A percentile compares a stretch with the other conserved stretches of the same genome.
Conservation (phyloP, 2,797 vertebrate genomes). For the Vultur gryphus region DNA sequence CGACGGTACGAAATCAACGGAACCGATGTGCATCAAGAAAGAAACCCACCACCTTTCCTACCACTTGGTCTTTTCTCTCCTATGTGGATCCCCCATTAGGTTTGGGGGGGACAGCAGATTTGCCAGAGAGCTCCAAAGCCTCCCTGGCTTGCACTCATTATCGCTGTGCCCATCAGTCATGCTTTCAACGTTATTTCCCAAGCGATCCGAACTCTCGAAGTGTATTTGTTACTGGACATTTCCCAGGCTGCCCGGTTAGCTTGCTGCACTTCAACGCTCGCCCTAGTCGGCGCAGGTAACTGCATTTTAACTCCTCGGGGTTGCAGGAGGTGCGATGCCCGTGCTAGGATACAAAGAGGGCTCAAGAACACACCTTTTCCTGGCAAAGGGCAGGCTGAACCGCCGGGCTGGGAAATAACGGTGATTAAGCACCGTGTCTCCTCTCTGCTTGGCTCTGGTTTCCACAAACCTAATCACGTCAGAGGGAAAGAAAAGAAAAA, state of each 20-base stretch:
- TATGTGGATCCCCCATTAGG: neutral
- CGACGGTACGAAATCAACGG: neutral
- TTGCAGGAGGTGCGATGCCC: neutral
- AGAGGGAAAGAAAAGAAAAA: slow-evolving; percentile 66
- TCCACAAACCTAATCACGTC: slow-evolving; percentile 64
- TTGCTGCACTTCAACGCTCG: fast-evolving
- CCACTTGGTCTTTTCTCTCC: neutral
- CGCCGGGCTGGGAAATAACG: slow-evolving; percentile 22
- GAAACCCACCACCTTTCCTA: neutral
- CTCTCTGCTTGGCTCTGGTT: slow-evolving; percentile 55
- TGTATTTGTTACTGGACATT: neutral
- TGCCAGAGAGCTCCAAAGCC: neutral
- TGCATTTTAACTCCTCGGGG: fast-evolving
- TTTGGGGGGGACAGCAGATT: neutral
- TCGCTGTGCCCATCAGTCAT: fast-evolving
- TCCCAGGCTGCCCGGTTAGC: neutral
- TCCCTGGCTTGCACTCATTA: fast-evolving
- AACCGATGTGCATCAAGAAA: neutral
- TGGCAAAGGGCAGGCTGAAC: neutral
- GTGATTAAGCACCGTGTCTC: slow-evolving; percentile 49
- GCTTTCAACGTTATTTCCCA: fast-evolving
- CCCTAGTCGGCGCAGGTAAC: neutral
- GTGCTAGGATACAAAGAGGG: fast-evolving
- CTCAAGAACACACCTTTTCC: neutral
- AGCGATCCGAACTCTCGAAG: fast-evolving